Evolutionary conservation across 2,113 vertebrate species (phyloP).

Genomic region (Gambusia holbrooki): DNA sequence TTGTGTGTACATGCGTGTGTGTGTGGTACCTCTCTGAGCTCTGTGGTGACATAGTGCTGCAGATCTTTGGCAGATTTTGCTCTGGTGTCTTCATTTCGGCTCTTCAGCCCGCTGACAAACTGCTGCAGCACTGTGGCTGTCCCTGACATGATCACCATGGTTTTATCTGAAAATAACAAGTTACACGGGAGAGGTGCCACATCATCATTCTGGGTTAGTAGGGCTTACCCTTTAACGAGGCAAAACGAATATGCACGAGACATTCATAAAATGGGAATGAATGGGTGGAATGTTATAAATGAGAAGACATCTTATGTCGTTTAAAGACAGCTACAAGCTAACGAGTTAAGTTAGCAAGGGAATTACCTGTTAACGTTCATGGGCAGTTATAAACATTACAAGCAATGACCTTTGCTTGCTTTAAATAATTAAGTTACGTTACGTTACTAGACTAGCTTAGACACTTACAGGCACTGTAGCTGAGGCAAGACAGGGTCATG

Average conservation of each 20-base stretch:
- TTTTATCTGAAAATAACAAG: constrained; percentile 19
- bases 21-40: constrained; percentile 89
- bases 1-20: too few species aligned
- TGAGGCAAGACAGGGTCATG: neutral
- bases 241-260: neutral
- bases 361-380: neutral
- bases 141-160: constrained; percentile 86
- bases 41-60: constrained; percentile 98
- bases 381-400: neutral
- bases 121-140: constrained; percentile 94
- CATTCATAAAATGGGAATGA: neutral
- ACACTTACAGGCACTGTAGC: neutral
- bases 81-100: constrained; percentile 92
- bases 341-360: constrained; percentile 3
- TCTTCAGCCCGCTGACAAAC: constrained; percentile 95
- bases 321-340: constrained; percentile 33
- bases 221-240: neutral
- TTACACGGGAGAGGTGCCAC: neutral
- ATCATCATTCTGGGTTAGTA: neutral
- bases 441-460: neutral
- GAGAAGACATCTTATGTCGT: constrained; percentile 6
- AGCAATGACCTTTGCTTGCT: neutral
- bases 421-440: neutral
- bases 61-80: constrained; percentile 97
- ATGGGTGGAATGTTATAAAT: neutral